Percentiles rank a stretch among this genome's conserved stretches.
Conservation (phyloP, 1,140 invertebrate genomes). For the Adelges cooleyi region DNA sequence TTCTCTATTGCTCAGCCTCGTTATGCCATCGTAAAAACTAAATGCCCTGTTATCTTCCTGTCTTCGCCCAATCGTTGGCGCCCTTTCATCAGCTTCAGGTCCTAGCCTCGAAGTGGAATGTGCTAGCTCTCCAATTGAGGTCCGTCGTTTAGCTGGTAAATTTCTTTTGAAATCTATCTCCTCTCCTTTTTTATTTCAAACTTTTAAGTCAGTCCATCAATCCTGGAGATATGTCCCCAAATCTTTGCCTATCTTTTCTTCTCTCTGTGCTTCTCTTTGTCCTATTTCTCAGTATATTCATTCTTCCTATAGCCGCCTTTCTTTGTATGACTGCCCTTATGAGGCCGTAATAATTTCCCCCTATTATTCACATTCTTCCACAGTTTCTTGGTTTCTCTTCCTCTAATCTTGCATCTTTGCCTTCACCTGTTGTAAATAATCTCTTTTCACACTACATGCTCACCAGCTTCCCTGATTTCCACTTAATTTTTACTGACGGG, state of each 20-base stretch:
- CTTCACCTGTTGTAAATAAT: neutral
- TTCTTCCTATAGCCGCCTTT: neutral
- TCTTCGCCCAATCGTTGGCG: neutral
- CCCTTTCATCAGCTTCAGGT: neutral
- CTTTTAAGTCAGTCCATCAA: neutral
- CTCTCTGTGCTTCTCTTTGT: neutral
- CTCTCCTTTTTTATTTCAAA: neutral
- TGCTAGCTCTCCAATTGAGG: neutral
- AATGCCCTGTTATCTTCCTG: neutral
- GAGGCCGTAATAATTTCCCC: neutral
- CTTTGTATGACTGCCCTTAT: no score
- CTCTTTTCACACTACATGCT: neutral
- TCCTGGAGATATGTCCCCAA: neutral
- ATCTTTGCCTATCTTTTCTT: neutral
- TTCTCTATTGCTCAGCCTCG: neutral
- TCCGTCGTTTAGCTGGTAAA: neutral
- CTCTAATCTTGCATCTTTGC: neutral
- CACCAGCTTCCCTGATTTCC: neutral
- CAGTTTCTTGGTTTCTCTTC: no score
- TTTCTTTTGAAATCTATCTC: neutral
- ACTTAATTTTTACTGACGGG: neutral
- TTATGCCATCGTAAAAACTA: neutral
- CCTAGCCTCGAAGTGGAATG: neutral
- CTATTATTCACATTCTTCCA: neutral
- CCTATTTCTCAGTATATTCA: neutral